Evolutionary conservation across 2,797 vertebrate species (phyloP).

Genomic region (Sebastiscus albofasciatus): DNA sequence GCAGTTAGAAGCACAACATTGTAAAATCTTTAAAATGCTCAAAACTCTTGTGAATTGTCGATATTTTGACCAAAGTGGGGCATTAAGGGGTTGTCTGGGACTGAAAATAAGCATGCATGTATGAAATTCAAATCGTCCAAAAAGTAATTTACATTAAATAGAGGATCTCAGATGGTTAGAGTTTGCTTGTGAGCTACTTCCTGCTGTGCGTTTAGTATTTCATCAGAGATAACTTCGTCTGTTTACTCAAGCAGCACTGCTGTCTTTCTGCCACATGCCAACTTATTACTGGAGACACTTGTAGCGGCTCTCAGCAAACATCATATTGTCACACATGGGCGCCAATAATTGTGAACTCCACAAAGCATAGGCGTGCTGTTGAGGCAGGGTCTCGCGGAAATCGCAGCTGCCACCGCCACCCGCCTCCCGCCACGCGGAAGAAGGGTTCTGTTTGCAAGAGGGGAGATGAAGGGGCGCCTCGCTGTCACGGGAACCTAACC

Average conservation of each 20-base stretch:
- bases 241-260: conserved; percentile 65
- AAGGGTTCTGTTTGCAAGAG: conserved; percentile 76
- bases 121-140: conserved; percentile 48
- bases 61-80: not conserved
- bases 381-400: conserved; percentile 60
- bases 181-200: conserved; percentile 56
- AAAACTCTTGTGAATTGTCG: conserved; percentile 3
- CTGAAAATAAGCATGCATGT: conserved; percentile 20
- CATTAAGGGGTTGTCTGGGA: conserved; percentile 1
- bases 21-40: conserved; percentile 16
- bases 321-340: conserved; percentile 82
- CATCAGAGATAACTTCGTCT: conserved; percentile 74
- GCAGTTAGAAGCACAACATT: not conserved
- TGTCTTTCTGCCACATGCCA: conserved; percentile 66
- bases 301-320: conserved; percentile 81
- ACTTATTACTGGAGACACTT: conserved; percentile 81
- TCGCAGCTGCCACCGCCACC: conserved; percentile 61
- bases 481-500: conserved; percentile 82
- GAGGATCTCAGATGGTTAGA: conserved; percentile 49
- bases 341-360: conserved; percentile 82
- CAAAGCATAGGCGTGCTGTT: conserved; percentile 70
- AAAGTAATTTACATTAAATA: conserved; percentile 56
- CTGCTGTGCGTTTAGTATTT: conserved; percentile 66
- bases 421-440: conserved; percentile 75
- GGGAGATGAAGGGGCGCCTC: conserved; percentile 74